phyloP scores from a whole-genome alignment of 1,140 invertebrate genomes.

The Pentalonia nigronervosa region DNA sequence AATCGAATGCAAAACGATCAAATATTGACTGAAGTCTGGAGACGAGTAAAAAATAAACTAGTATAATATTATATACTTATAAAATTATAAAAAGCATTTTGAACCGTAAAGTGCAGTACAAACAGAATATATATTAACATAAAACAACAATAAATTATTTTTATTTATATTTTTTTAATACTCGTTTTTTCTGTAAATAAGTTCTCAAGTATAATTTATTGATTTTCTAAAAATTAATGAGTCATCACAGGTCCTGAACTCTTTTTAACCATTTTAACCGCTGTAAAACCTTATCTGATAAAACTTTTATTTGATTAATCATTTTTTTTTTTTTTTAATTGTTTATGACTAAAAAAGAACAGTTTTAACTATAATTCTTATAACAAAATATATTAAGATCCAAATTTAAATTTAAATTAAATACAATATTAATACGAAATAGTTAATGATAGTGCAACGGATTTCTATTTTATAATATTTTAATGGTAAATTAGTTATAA shows the following conservation, averaged over 20 bases:
- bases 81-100: not conserved
- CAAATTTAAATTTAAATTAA: not conserved
- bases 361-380: not conserved
- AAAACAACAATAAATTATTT: not conserved
- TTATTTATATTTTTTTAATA: not conserved
- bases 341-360: not conserved
- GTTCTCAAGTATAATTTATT: not conserved
- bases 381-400: not conserved
- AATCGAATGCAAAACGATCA: not conserved
- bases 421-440: not conserved
- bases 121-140: not conserved
- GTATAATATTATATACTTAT: not conserved
- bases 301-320: not conserved
- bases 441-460: not conserved
- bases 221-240: constrained; percentile 9
- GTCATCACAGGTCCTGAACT: not conserved
- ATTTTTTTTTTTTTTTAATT: not conserved
- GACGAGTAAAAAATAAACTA: not conserved
- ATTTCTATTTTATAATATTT: not conserved
- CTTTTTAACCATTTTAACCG: not conserved
- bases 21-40: not conserved
- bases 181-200: not conserved
- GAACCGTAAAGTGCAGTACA: not conserved
- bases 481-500: not conserved
- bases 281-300: not conserved